Conservation (phyloP, 1,140 invertebrate species). For the Venturia canescens region DNA sequence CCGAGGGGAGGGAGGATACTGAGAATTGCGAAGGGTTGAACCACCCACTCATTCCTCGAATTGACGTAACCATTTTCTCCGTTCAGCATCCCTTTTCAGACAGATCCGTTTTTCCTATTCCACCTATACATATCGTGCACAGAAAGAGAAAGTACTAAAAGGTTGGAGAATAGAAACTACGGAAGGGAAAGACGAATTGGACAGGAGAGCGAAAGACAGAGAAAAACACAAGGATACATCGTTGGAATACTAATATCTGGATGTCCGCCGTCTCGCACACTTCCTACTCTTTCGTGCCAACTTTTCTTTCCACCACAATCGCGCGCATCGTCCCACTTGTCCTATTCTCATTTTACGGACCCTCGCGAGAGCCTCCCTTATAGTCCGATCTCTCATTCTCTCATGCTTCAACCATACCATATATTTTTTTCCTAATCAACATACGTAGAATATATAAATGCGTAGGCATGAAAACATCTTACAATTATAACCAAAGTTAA, state of each 20-base stretch:
- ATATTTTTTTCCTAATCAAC: neutral
- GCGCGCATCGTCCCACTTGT: neutral
- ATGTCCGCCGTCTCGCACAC: conserved; percentile 30
- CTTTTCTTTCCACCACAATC: conserved; percentile 7
- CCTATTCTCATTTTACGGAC: neutral
- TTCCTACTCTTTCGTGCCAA: conserved; percentile 18
- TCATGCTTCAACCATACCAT: neutral
- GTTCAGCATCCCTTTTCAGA: conserved; percentile 25
- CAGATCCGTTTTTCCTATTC: conserved; percentile 27
- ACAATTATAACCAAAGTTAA: too few species aligned
- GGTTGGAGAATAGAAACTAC: neutral
- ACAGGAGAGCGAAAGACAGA: conserved; percentile 10
- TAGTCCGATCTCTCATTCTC: too few species aligned
- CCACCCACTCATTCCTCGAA: conserved; percentile 19
- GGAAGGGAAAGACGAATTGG: neutral
- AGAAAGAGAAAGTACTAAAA: conserved; percentile 11
- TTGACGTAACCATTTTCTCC: conserved; percentile 26
- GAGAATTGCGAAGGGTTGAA: conserved; percentile 15
- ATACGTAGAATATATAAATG: neutral
- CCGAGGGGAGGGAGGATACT: neutral
- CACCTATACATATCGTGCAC: neutral
- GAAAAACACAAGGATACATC: conserved; percentile 41
- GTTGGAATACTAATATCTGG: conserved; percentile 51
- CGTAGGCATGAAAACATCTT: too few species aligned
- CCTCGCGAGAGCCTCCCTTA: conserved; percentile 19